phyloP scores from a whole-genome alignment of 1,140 invertebrate species.

The Trypoxylus dichotomus region DNA sequence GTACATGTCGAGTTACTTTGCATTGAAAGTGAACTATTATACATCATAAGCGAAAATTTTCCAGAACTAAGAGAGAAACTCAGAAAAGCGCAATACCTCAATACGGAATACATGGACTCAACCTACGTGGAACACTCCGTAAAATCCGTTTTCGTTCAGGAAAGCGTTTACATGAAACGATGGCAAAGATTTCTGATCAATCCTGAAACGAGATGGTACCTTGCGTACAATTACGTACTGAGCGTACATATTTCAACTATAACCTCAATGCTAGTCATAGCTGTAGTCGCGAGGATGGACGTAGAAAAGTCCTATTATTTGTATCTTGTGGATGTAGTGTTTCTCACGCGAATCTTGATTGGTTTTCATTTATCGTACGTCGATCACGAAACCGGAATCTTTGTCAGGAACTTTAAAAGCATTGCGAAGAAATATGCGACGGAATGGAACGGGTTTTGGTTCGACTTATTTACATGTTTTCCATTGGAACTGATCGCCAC shows the following conservation, averaged over 20 bases:
- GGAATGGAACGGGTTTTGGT: conserved; percentile 17
- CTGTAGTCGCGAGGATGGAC: background rate
- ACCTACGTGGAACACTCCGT: background rate
- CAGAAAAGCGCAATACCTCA: background rate
- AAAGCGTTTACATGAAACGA: background rate
- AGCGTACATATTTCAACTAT: conserved; percentile 27
- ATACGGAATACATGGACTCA: background rate
- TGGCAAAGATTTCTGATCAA: conserved; percentile 24
- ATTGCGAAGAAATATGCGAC: conserved; percentile 20
- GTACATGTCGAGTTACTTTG: background rate
- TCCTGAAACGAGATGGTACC: background rate
- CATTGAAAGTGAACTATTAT: background rate
- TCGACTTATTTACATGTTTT: conserved; percentile 19
- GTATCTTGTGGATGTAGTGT: conserved; percentile 21
- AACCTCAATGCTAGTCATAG: background rate
- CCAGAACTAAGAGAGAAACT: background rate
- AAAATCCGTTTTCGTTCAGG: background rate
- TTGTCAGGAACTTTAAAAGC: background rate
- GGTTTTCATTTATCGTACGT: conserved; percentile 22
- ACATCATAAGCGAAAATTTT: background rate
- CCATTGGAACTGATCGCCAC: conserved; percentile 21
- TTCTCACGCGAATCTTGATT: conserved; percentile 12
- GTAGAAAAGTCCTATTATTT: background rate
- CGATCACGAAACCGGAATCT: conserved; percentile 28
- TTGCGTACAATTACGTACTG: conserved; percentile 1